Evolutionary conservation across 2,888 invertebrate genomes (phyloP), one percentile per base, ranked within the genome.

Genomic region (Polydrusus tereticollis): DNA sequence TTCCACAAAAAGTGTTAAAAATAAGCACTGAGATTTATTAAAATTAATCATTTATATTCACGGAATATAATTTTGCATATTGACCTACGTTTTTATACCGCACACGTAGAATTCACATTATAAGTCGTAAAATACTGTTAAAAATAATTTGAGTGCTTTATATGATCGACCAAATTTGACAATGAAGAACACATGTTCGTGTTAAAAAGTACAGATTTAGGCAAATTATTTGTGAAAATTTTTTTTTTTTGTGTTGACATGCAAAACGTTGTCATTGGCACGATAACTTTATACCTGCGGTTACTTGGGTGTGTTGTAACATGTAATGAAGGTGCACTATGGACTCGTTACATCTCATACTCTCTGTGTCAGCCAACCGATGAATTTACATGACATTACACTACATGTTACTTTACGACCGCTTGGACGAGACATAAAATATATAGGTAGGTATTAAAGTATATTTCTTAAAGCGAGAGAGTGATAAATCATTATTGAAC

Each of bases 91-190:
- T 52, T 29, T 23, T 52, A 52, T 16, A 52, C 52, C 52, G 4
- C 29, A 55, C 52, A 55, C 52, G 52, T 55, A 33, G 52, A 29
- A 16, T 29, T 55, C n/a, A 16, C 29, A 55, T 29, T 52, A 23
- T 47, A 29, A 29, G 52, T 55, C 29, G 16, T 50, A 26, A 55
- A 47, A 10, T 10, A 29, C 16, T 16, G 14, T 29, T 29, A 7
- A 29, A 29, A 14, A 55, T 52, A 52, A 26, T 23, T 50, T 26
- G 14, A 26, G 52, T 55, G 18, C 29, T 55, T 55, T 55, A 23
- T 33, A 55, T 55, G 52, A 29, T 18, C 29, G 14, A 29, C 29
- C 8, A 16, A 16, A 18, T 18, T 55, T 14, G 29, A 29, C 29
- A 55, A 55, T 10, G 52, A 55, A 29, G n/a, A 33, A 14, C 23